Percentiles rank a stretch among this genome's conserved stretches.
Evolutionary conservation across 2,113 vertebrate genomes (phyloP).

Genomic region (Cichladusa arquata): DNA sequence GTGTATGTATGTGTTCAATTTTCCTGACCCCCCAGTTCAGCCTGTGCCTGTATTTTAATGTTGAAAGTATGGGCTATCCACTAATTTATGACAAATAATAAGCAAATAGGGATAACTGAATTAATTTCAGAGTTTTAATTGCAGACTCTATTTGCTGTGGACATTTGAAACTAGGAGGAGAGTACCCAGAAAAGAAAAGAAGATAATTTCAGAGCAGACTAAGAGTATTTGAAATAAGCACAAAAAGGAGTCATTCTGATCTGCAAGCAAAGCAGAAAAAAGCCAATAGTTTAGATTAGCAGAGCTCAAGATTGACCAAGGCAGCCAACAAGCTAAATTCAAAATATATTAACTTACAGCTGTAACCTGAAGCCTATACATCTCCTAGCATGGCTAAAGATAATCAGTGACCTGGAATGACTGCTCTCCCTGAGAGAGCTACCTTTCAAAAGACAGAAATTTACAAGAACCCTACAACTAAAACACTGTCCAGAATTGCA

Average conservation of each 20-base stretch:
- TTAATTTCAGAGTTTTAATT: not conserved
- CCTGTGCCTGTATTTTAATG: not conserved
- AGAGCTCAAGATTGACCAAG: not conserved
- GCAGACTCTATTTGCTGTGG: not conserved
- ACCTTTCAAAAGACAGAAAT: not conserved
- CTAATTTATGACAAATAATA: not conserved
- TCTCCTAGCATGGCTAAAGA: slow-evolving; percentile 7
- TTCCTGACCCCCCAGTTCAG: not conserved
- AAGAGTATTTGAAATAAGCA: not conserved
- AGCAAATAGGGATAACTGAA: not conserved
- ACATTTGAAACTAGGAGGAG: not conserved
- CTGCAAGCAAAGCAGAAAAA: not conserved
- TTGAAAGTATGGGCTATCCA: not conserved
- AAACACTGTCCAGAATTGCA: not conserved
- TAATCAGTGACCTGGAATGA: slow-evolving; percentile 48
- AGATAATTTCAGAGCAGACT: not conserved
- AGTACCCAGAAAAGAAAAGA: not conserved
- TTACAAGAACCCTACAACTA: not conserved
- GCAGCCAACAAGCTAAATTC: slow-evolving; percentile 8
- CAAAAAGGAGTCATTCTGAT: not conserved
- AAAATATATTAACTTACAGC: slow-evolving; percentile 28
- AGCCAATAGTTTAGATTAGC: not conserved
- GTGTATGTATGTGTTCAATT: not conserved
- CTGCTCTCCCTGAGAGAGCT: not conserved
- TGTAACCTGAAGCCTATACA: slow-evolving; percentile 9